Conservation (phyloP, 2,113 vertebrate species). For the Polyodon spathula region DNA sequence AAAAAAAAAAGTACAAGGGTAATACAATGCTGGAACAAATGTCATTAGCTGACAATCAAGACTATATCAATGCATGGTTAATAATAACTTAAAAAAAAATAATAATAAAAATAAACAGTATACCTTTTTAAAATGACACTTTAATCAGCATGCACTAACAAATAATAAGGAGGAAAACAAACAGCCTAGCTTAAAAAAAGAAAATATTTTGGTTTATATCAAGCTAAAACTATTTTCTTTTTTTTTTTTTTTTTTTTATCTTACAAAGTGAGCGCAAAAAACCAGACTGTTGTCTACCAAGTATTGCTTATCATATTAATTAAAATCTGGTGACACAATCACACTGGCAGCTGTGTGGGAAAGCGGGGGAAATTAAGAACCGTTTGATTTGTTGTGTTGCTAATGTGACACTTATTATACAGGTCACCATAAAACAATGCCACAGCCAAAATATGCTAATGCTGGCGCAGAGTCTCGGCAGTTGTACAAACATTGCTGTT, state of each 20-base stretch:
- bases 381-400: slow-evolving; percentile 98
- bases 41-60: too few species aligned
- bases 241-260: slow-evolving; percentile 40
- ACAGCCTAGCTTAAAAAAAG: too few species aligned
- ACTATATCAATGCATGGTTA: too few species aligned
- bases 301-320: slow-evolving; percentile 99
- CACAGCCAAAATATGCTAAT: slow-evolving; percentile 84
- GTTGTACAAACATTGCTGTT: slow-evolving; percentile 68
- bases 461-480: slow-evolving; percentile 68
- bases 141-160: too few species aligned
- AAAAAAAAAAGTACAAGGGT: slow-evolving; percentile 24
- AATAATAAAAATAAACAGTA: too few species aligned
- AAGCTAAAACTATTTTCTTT: slow-evolving; percentile 25
- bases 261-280: slow-evolving; percentile 48
- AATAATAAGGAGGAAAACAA: too few species aligned
- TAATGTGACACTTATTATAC: slow-evolving; percentile 98
- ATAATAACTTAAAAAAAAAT: too few species aligned
- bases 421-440: slow-evolving; percentile 92
- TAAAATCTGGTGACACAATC: slow-evolving; percentile 96
- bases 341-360: slow-evolving; percentile 86
- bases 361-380: slow-evolving; percentile 88
- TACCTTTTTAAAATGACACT: too few species aligned
- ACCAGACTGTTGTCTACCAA: slow-evolving; percentile 83
- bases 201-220: slow-evolving; percentile 16
- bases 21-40: slow-evolving; percentile 24